phyloP scores from a whole-genome alignment of 64 coral and sea anemone genomes.

The Dendronephthya gigantea region DNA sequence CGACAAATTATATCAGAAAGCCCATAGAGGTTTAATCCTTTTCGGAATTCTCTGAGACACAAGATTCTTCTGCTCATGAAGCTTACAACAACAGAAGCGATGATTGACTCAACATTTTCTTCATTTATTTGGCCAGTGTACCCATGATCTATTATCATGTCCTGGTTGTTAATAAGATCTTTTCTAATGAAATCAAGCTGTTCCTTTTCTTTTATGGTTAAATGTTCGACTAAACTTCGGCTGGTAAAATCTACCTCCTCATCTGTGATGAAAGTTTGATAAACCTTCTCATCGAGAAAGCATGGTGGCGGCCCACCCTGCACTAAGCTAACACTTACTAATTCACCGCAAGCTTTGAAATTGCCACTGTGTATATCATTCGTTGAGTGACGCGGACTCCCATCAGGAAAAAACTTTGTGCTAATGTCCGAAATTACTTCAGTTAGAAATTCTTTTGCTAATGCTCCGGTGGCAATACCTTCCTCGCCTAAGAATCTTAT shows the following conservation, averaged over 20 bases:
- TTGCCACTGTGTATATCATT: constrained; percentile 29
- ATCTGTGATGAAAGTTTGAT: constrained; percentile 22
- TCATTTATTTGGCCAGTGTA: constrained; percentile 33
- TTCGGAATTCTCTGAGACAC: constrained; percentile 6
- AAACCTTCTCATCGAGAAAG: constrained; percentile 30
- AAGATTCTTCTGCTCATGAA: constrained; percentile 20
- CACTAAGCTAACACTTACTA: constrained; percentile 30
- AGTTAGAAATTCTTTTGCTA: background rate
- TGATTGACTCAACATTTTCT: constrained; percentile 1
- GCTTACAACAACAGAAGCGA: constrained; percentile 16
- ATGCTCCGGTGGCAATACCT: background rate
- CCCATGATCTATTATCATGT: constrained; percentile 26
- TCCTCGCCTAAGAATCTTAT: constrained; percentile 32
- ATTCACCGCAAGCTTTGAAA: constrained; percentile 19
- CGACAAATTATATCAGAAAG: constrained; percentile 18
- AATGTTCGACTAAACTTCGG: background rate
- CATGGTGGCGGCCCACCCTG: constrained; percentile 32
- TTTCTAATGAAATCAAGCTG: background rate
- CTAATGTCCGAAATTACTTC: no score
- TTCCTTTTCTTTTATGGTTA: constrained; percentile 22
- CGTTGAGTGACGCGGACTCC: constrained; percentile 32
- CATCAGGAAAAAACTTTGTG: no score
- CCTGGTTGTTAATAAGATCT: constrained; percentile 19
- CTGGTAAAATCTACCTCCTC: constrained; percentile 12
- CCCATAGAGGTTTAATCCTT: constrained; percentile 27